These are phyloP conservation scores for Hystrix cristata DNA, from an alignment of 2,113 vertebrate species.

Conservation along the genomic window DNA sequence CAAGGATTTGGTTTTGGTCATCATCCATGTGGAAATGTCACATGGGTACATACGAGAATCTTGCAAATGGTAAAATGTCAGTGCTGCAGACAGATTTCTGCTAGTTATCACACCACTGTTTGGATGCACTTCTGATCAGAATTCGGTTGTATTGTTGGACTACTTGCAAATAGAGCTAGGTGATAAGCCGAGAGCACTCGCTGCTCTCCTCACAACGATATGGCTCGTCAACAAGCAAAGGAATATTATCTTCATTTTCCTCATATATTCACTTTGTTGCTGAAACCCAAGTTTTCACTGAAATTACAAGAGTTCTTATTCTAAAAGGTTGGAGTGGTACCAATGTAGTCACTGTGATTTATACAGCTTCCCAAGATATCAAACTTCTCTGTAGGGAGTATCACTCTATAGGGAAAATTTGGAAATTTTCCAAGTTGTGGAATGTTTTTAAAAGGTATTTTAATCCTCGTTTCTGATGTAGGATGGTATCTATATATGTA, in stretches of 20 bases:
- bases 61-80: background rate
- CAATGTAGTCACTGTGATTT: background rate
- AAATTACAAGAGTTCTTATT: background rate
- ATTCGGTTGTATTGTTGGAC: background rate
- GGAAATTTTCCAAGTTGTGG: background rate
- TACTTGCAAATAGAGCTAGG: background rate
- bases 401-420: background rate
- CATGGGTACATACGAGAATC: background rate
- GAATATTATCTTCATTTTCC: background rate
- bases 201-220: background rate
- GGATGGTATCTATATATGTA: background rate
- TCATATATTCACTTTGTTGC: background rate
- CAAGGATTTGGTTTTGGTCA: background rate
- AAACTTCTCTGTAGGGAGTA: background rate
- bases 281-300: background rate
- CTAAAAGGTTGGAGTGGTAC: background rate
- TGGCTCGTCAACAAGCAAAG: background rate
- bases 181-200: background rate
- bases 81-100: background rate
- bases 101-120: background rate
- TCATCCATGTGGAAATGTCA: background rate
- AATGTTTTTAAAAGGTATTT: background rate
- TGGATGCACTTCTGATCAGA: background rate
- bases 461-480: background rate
- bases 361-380: background rate